Base-by-base conservation (phyloP, 2,113 vertebrate species). In the Malaclemys terrapin region DNA sequence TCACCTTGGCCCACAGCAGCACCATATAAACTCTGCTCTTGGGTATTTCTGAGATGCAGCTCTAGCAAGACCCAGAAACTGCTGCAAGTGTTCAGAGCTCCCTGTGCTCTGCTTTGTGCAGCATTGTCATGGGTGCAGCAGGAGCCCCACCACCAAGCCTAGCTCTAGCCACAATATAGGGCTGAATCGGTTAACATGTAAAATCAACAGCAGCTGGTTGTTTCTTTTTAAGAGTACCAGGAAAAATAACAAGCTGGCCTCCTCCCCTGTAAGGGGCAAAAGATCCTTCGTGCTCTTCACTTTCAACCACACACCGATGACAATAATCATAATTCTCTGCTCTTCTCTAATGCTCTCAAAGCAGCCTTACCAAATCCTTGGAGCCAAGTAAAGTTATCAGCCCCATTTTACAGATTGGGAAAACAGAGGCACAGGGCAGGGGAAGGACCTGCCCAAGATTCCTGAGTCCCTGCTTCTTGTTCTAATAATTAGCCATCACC, bases 221-320 rank as follows among this genome's bases (percentile, higher is more conserved):
- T 94, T 94, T 89, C 94, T 91, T 90, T 93, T 93, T 93, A 69
- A n/a, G 42, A 93, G 82, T 76, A 89, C 65, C 88, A 95, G 79
- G 93, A 95, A 95, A 96, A 62, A 95, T 84, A 94, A 91, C 89
- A 83, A 27, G 94, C 80, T 13, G 27, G 31, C 65, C 91, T 88
- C 79, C 88, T 57, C 89, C 76, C 88, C 84, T 24, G 0, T 65
- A 14, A 12, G 65, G 89, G 54, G 79, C 95, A 92, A 94, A 93
- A 90, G 88, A 86, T 89, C 35, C 86, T 85, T 83, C 81, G 85
- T 80, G 82, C 93, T 90, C 97, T 93, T 95, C 93, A 69, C 94
- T 96, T 97, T 90, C 96, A 95, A 59, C 94, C 94, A 81, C 75
- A 0, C 56, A 78, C 24, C 13, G 22, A 78, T 1, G 6, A 38